Evolutionary conservation across 2,888 invertebrate species (phyloP).

Genomic region (Eristalis pertinax): DNA sequence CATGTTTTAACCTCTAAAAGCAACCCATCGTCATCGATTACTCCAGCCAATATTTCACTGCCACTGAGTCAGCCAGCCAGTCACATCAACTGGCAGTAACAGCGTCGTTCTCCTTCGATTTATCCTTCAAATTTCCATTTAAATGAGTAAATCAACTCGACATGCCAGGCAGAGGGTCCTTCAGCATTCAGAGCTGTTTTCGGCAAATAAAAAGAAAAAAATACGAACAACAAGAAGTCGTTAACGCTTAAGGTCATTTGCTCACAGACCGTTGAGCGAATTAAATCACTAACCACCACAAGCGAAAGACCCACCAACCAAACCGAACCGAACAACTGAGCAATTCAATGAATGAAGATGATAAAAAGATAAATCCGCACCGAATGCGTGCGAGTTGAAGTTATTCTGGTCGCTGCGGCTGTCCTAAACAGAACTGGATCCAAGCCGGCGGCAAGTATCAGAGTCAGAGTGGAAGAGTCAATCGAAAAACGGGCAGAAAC

Average conservation of each 20-base stretch:
- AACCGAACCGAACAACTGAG: not conserved
- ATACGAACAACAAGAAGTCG: not conserved
- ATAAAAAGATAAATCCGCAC: constrained; percentile 28
- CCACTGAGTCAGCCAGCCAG: not conserved
- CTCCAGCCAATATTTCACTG: not conserved
- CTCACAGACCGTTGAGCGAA: constrained; percentile 5
- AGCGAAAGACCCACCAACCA: not conserved
- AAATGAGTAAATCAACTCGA: constrained; percentile 57
- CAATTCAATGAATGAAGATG: constrained; percentile 32
- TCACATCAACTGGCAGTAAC: not conserved
- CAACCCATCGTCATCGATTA: not conserved
- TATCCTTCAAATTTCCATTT: constrained; percentile 54
- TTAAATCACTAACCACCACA: not conserved
- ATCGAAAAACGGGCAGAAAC: not conserved
- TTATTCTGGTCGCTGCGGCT: not conserved
- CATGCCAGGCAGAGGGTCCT: constrained; percentile 35
- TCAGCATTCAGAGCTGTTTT: constrained; percentile 46
- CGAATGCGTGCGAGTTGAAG: constrained; percentile 11
- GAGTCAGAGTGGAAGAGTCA: not conserved
- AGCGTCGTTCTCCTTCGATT: constrained; percentile 22
- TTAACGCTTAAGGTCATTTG: constrained; percentile 29
- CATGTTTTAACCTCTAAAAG: not conserved
- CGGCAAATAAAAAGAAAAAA: not conserved
- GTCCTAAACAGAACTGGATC: not conserved
- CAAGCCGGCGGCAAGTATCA: not conserved